phyloP scores from a whole-genome alignment of 2,888 invertebrate genomes.

The Altica lythri region DNA sequence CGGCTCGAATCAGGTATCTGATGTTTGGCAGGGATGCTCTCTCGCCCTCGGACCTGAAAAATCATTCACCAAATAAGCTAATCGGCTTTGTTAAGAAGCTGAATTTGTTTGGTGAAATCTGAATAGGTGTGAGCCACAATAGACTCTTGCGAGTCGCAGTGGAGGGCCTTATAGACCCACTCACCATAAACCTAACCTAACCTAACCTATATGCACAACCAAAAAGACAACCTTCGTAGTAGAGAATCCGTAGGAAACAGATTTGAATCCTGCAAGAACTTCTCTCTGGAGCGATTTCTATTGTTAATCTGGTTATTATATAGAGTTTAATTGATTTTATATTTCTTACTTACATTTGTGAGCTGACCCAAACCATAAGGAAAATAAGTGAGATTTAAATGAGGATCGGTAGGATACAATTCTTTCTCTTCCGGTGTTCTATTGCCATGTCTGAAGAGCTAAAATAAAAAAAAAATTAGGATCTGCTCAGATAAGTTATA shows the following conservation, averaged over 20 bases:
- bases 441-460: slow-evolving; percentile 79
- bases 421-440: slow-evolving; percentile 65
- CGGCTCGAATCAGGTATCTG: too few species aligned
- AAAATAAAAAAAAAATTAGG: slow-evolving; percentile 15
- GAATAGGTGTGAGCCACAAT: too few species aligned
- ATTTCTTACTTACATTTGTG: slow-evolving; percentile 65
- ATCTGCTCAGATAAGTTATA: too few species aligned
- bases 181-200: too few species aligned
- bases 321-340: neutral
- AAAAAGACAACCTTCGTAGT: neutral
- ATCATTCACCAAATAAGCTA: too few species aligned
- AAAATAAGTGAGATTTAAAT: slow-evolving; percentile 66
- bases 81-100: too few species aligned
- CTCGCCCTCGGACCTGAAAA: too few species aligned
- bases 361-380: slow-evolving; percentile 79
- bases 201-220: too few species aligned
- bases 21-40: too few species aligned
- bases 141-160: too few species aligned
- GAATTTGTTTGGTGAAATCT: too few species aligned
- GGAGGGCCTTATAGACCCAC: too few species aligned
- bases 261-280: neutral
- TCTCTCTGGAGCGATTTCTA: neutral
- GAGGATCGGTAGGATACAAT: slow-evolving; percentile 73
- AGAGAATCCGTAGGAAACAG: neutral
- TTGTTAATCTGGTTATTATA: neutral